Conservation (phyloP, 2,797 vertebrate species). For the Esox lucius region DNA sequence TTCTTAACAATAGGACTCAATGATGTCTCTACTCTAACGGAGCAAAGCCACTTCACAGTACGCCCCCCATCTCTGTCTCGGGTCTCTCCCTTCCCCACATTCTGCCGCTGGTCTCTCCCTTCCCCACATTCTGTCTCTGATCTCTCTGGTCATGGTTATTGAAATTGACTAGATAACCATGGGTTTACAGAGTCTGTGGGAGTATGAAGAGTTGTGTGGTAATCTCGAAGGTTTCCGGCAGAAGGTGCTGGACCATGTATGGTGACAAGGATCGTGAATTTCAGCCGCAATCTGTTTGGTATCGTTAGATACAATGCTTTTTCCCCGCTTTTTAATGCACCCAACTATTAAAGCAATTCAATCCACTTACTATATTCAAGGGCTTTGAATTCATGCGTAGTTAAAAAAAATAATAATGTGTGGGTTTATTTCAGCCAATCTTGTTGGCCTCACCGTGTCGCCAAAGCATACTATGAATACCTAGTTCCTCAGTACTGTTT, state of each 20-base stretch:
- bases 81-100: not conserved
- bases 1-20: not conserved
- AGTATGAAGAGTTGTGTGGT: too few relatives aligned
- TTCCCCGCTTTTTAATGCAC: not conserved
- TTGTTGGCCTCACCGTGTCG: not conserved
- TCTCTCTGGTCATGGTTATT: too few relatives aligned
- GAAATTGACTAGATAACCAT: too few relatives aligned
- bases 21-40: not conserved
- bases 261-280: too few relatives aligned
- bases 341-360: not conserved
- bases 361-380: not conserved
- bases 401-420: not conserved
- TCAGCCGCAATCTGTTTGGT: too few relatives aligned
- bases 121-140: not conserved
- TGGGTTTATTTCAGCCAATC: too few relatives aligned
- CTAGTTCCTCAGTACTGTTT: not conserved
- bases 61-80: not conserved
- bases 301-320: too few relatives aligned
- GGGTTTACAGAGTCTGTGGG: too few relatives aligned
- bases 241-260: too few relatives aligned
- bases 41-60: not conserved
- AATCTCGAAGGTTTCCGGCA: too few relatives aligned
- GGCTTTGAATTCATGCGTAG: not conserved
- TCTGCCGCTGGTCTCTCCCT: conserved; percentile 18
- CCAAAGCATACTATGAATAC: not conserved